Evolutionary conservation across 2,113 vertebrate genomes (phyloP), one percentile per base, ranked within the genome.

Genomic region (Mesocricetus auratus): DNA sequence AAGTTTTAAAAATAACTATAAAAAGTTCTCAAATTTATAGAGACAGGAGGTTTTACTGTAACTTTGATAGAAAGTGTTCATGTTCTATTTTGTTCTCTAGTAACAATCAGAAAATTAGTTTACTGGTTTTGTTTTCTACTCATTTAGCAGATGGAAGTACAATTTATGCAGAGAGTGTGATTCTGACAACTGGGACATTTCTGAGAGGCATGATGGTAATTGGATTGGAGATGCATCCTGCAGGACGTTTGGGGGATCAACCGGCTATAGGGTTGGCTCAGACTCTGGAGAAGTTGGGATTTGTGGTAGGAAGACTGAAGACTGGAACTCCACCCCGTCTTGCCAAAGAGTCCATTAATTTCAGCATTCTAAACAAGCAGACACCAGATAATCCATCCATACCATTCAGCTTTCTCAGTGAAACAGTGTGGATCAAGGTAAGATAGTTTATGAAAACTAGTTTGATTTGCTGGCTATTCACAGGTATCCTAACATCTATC

Each of bases 181-280:
- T 99, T 97, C 98, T 99, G n/a, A 99, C 99, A 60, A 99, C 99
- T 0, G 99, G 99, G 9, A 99, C 99, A 0, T 99, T 99, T 97
- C 98, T 99, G 83, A 99, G 99, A 68, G 99, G 99, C 2, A 82
- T 98, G 96, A 94, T 99, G 89, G 97, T 99, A 73, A 96, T 99
- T 9, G 99, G 99, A 10, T 97, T 99, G 82, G 99, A 98, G 95
- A 97, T 0, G 0, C 98, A 98, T 26, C 99, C 99, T 0, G 99
- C 99, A 0, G 99, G 99, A 39, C 99, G 99, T 7, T 98, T 99
- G 7, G 99, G 99, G 77, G 99, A 99, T 60, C 98, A 98, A 42
- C 99, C 99, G 5, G 99, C 99, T 1, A 6, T 99, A 0, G 99
- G 99, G 3, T 98, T 99, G 94, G 99, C 99, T 71, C 98, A 98